Evolutionary conservation across 2,113 vertebrate genomes (phyloP).

Genomic region (Prionailurus bengalensis): DNA sequence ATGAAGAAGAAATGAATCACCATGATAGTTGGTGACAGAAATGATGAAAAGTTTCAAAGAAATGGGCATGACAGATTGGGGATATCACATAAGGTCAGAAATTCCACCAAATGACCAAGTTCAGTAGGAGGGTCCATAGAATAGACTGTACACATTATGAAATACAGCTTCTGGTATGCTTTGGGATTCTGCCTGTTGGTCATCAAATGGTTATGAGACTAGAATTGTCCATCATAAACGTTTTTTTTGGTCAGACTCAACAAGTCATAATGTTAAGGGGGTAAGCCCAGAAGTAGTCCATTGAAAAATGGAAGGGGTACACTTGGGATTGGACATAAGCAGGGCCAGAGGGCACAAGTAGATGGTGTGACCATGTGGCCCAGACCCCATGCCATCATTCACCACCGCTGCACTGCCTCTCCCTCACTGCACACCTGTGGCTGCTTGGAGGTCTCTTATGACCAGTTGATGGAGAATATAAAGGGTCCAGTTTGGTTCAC

Average conservation of each 20-base stretch:
- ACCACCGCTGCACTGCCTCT: neutral
- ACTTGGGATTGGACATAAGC: neutral
- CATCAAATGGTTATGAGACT: neutral
- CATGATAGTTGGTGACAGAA: neutral
- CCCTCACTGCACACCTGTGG: neutral
- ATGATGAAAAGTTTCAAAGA: neutral
- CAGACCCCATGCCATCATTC: neutral
- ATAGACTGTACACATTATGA: neutral
- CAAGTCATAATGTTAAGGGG: neutral
- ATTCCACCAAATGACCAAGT: neutral
- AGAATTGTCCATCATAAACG: neutral
- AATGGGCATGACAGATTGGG: neutral
- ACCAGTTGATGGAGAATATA: neutral
- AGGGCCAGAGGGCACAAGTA: neutral
- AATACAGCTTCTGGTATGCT: neutral
- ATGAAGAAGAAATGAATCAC: constrained; percentile 11
- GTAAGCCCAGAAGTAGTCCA: neutral
- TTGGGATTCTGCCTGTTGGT: neutral
- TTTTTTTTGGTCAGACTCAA: neutral
- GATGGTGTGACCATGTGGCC: too few relatives aligned
- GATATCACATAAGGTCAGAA: neutral
- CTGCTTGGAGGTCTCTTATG: neutral
- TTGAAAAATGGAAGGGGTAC: neutral
- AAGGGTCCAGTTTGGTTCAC: neutral
- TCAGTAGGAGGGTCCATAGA: neutral